Base-by-base conservation (phyloP, 2,797 vertebrate species). In the Odontamblyopus lacepedii region DNA sequence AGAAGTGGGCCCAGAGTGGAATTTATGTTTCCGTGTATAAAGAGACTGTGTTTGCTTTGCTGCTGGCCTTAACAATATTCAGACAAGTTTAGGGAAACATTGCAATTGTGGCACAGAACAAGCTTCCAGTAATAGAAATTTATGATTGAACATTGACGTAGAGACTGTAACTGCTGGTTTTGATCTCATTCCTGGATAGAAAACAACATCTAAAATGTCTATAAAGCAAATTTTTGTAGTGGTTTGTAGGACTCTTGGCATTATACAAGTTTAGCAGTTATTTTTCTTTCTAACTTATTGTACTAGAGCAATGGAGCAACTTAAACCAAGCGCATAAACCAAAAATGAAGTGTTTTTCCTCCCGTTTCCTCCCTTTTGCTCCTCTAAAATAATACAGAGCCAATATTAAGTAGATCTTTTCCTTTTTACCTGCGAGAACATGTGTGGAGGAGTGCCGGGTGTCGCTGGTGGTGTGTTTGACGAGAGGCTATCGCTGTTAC, bases 381-480 rank as follows among this genome's bases (percentile, higher is more conserved):
- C 12, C 26, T 59, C 56, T 19, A 55, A 19, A 55, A 55, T 55
- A 55, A 55, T 55, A 55, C n/a, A 55, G 16, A n/a, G 16, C 2
- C 6, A 18, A 30, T 67, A 3, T 11, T n/a, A 26, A 15, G 23
- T 29, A 16, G 6, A 1, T 48, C 8, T 38, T 38, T 38, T 18
- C 9, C 30, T n/a, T 11, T 38, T 19, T n/a, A 38, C 51, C 18
- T 68, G 71, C 30, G 63, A 64, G 66, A 61, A 19, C 56, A 56
- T 76, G 75, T 77, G 73, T 75, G 74, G 81, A 71, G 73, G n/a
- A 27, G 26, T 68, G 56, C 72, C 78, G 80, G 72, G 70, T 69
- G 78, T 48, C 1, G 44, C 11, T 48, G 35, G 35, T 73, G 67
- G 50, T 48, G 65, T n/a, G 67, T 76, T 71, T 89, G 79, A 83